phyloP scores from a whole-genome alignment of 2,797 vertebrate genomes.

The Pipistrellus pygmaeus region DNA sequence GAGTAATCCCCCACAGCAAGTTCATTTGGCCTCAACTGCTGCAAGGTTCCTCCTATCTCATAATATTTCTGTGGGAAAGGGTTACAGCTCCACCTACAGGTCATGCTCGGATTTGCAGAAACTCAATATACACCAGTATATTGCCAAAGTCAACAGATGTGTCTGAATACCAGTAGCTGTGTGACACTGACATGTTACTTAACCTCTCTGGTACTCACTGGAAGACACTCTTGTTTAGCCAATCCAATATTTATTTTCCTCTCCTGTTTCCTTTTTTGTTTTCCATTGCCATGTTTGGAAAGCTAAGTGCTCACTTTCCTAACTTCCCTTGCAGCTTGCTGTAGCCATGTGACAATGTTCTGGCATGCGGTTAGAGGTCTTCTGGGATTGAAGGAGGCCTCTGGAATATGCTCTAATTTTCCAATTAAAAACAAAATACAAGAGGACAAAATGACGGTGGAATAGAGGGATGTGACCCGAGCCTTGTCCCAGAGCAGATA shows the following conservation, averaged over 20 bases:
- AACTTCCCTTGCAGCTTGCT: not conserved
- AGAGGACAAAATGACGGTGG: no score
- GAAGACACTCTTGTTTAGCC: not conserved
- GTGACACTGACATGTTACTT: not conserved
- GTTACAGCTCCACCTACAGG: constrained; percentile 46
- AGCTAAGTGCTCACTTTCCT: not conserved
- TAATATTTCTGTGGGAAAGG: not conserved
- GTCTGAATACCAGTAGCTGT: not conserved
- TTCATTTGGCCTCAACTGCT: not conserved
- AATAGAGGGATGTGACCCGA: no score
- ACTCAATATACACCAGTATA: not conserved
- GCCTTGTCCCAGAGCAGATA: no score
- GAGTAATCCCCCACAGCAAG: not conserved
- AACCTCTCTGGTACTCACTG: not conserved
- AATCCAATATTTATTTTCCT: not conserved
- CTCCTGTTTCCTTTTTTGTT: not conserved
- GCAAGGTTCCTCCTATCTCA: not conserved
- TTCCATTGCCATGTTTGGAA: not conserved
- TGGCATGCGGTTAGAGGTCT: not conserved
- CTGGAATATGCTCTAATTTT: not conserved
- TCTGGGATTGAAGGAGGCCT: not conserved
- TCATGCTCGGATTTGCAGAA: not conserved
- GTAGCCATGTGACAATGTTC: not conserved
- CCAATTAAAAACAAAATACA: not conserved
- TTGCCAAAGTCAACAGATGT: no score